Percentiles rank a stretch among this genome's conserved stretches.
Conservation (phyloP, 2,797 vertebrate species). For the Gobionotothen gibberifrons region DNA sequence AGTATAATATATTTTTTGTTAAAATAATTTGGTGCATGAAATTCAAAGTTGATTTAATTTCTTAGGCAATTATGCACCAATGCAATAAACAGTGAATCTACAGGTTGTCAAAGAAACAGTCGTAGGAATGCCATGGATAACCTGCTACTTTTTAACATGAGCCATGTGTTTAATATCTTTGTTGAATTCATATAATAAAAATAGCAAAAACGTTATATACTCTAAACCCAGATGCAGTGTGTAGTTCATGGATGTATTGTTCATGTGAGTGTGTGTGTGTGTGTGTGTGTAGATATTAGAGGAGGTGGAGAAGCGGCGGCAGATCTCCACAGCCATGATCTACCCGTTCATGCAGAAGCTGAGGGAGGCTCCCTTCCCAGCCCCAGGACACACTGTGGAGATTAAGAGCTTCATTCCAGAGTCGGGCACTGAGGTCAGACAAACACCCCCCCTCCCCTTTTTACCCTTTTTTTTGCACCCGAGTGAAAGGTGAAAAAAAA, state of each 20-base stretch:
- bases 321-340: conserved; percentile 94
- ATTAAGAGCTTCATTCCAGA: conserved; percentile 98
- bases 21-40: neutral
- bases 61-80: neutral
- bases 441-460: neutral
- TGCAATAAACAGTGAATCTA: no score
- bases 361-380: conserved; percentile 92
- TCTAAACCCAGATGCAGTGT: no score
- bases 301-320: conserved; percentile 95
- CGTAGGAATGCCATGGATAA: no score
- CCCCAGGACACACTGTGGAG: conserved; percentile 93
- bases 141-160: no score
- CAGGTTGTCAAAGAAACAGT: no score
- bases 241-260: neutral
- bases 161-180: no score
- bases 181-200: no score
- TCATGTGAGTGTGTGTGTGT: no score
- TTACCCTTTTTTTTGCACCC: no score
- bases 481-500: no score
- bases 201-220: no score
- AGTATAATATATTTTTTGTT: no score
- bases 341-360: conserved; percentile 99
- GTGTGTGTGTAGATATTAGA: conserved; percentile 89
- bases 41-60: neutral
- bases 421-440: conserved; percentile 91